These are phyloP conservation scores for Chelonus formosanus DNA, from an alignment of 2,888 invertebrate genomes.

Conservation along the genomic window DNA sequence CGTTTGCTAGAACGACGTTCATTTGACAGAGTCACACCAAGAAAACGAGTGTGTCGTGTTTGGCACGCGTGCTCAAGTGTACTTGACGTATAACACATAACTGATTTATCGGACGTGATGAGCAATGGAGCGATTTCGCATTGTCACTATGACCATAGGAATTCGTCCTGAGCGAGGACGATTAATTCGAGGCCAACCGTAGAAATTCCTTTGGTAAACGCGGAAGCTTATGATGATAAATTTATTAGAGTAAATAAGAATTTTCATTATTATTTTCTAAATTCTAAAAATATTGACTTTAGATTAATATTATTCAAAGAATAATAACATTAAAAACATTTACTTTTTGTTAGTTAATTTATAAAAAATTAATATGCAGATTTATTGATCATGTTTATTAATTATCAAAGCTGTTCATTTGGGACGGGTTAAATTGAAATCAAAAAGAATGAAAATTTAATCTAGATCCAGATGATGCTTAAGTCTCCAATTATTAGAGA, in stretches of 20 bases:
- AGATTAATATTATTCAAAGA: too few relatives aligned
- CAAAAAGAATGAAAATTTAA: slow-evolving; percentile 2
- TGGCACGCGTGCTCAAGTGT: slow-evolving; percentile 12
- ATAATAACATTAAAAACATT: too few relatives aligned
- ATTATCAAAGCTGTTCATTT: neutral
- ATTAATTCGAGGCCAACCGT: slow-evolving; percentile 54
- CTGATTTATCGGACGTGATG: slow-evolving; percentile 21
- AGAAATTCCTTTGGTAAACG: slow-evolving; percentile 52
- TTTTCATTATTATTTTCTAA: too few relatives aligned
- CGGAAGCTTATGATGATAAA: slow-evolving; percentile 45
- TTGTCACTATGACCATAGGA: slow-evolving; percentile 46
- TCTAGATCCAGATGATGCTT: slow-evolving; percentile 30
- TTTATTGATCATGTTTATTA: neutral
- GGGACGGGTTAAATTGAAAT: neutral
- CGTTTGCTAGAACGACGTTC: slow-evolving; percentile 45
- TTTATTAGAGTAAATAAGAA: too few relatives aligned
- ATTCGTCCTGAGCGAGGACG: slow-evolving; percentile 40
- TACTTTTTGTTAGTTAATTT: too few relatives aligned
- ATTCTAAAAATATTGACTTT: too few relatives aligned
- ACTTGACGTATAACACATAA: slow-evolving; percentile 7
- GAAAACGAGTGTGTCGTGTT: slow-evolving; percentile 27
- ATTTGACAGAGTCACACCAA: slow-evolving; percentile 54
- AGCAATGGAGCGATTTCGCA: slow-evolving; percentile 49
- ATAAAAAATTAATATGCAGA: too few relatives aligned
- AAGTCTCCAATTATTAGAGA: slow-evolving; percentile 17